Conservation (phyloP, 2,888 invertebrate genomes). For the Drosophila mimetica region DNA sequence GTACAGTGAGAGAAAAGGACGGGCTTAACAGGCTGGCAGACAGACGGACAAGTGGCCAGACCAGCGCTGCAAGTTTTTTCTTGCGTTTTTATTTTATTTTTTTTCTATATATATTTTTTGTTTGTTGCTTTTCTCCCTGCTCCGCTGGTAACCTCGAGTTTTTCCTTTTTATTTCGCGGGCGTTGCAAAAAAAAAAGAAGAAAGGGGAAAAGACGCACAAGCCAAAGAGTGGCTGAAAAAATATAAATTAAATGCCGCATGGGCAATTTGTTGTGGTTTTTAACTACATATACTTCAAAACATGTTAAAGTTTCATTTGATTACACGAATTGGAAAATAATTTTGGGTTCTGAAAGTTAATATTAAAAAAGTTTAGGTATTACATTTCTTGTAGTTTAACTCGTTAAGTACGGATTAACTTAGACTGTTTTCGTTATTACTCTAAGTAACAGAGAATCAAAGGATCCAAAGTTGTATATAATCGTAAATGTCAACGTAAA, state of each 20-base stretch:
- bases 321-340: not conserved
- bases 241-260: constrained; percentile 28
- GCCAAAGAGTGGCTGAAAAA: constrained; percentile 5
- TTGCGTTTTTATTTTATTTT: constrained; percentile 18
- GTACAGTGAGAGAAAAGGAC: constrained; percentile 38
- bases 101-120: constrained; percentile 11
- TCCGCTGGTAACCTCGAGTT: constrained; percentile 23
- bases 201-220: constrained; percentile 1
- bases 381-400: too few relatives aligned
- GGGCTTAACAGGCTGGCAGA: constrained; percentile 56
- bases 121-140: constrained; percentile 30
- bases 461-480: too few relatives aligned
- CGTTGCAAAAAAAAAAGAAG: constrained; percentile 27
- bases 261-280: constrained; percentile 24
- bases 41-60: constrained; percentile 71
- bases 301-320: not conserved
- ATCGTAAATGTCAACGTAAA: too few relatives aligned
- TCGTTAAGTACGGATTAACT: too few relatives aligned
- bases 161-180: constrained; percentile 49
- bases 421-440: too few relatives aligned
- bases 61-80: constrained; percentile 79
- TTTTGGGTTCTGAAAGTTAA: too few relatives aligned
- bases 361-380: too few relatives aligned
- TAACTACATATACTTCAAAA: not conserved
- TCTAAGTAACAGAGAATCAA: too few relatives aligned